A percentile compares a stretch with the other conserved stretches of the same genome.
These are phyloP conservation scores for Micromussa lordhowensis DNA, from an alignment of 92 coral and sea anemone species.

Conservation along the genomic window DNA sequence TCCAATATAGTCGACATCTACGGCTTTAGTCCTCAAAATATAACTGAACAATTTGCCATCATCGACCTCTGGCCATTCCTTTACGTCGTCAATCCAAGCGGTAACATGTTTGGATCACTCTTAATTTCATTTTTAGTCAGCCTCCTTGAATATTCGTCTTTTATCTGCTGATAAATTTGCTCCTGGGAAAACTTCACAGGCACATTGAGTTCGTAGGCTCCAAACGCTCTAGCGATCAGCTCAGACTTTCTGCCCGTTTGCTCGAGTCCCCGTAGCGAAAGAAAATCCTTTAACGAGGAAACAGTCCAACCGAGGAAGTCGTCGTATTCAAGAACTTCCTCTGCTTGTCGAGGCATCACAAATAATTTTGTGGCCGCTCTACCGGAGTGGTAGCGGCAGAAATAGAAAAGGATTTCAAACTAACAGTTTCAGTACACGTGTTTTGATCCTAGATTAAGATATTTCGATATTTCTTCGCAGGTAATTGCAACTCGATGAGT, in stretches of 20 bases:
- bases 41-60: too few species aligned
- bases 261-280: slow-evolving; percentile 49
- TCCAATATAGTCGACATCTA: too few species aligned
- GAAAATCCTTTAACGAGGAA: slow-evolving; percentile 46
- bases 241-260: slow-evolving; percentile 58
- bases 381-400: too few species aligned
- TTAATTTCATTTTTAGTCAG: slow-evolving; percentile 27
- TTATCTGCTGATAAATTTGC: slow-evolving; percentile 29
- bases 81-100: slow-evolving; percentile 9
- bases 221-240: slow-evolving; percentile 61
- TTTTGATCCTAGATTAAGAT: too few species aligned
- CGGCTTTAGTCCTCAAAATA: too few species aligned
- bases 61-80: slow-evolving; percentile 54
- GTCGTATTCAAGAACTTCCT: too few species aligned
- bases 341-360: too few species aligned
- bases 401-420: too few species aligned
- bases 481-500: too few species aligned
- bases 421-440: too few species aligned
- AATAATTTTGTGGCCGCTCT: too few species aligned
- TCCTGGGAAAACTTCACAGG: slow-evolving; percentile 49
- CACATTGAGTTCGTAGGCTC: slow-evolving; percentile 56
- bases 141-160: slow-evolving; percentile 34
- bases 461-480: too few species aligned
- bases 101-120: slow-evolving; percentile 42
- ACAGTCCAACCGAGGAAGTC: slow-evolving; percentile 45